Base-by-base conservation (phyloP, 64 coral and sea anemone species). In the Montipora efflorescens region DNA sequence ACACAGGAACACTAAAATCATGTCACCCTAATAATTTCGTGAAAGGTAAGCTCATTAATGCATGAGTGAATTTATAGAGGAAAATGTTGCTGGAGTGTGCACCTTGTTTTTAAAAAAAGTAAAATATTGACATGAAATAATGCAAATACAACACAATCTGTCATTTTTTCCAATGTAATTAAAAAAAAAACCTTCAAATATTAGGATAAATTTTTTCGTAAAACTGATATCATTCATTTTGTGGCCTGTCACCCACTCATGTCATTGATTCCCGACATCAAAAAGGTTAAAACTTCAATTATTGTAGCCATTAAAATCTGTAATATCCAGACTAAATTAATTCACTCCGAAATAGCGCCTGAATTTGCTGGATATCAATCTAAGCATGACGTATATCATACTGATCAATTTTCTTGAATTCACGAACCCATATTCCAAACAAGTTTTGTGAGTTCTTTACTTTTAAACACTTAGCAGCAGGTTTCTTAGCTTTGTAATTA, bases 101-200 rank as follows among this genome's bases (percentile, higher is more conserved):
- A 36, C 36, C 36, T 36, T 36, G 36, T 57, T 57, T 57, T 57
- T 57, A 46, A 76, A 8, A 0, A 46, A 9, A 14, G 44, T 25
- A 76, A 76, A 4, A 76, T 16, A 76, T 25, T 76, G 74, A 76
- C 15, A 76, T 76, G 20, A 76, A 7, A 22, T 76, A 76, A 76
- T 8, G 74, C 8, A 76, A 76, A 76, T 76, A 76, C 8, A n/a
- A 55, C 5, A 82, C 9, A n/a, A 82, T 8, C 28, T 44, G 79
- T 46, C 79, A 20, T 46, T 23, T n/a, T 36, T 76, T 76, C 74
- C 15, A 7, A 25, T 46, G 1, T 15, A 72, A 72, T 16, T 72
- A 16, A 21, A 72, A 2, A 72, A 16, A 16, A 1, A 72, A 21
- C 21, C 68, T 15, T 21, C 20, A 76, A 16, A 25, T 22, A 3